Evolutionary conservation across 2,888 invertebrate species (phyloP).

Genomic region (Leptopterna dolabrata): DNA sequence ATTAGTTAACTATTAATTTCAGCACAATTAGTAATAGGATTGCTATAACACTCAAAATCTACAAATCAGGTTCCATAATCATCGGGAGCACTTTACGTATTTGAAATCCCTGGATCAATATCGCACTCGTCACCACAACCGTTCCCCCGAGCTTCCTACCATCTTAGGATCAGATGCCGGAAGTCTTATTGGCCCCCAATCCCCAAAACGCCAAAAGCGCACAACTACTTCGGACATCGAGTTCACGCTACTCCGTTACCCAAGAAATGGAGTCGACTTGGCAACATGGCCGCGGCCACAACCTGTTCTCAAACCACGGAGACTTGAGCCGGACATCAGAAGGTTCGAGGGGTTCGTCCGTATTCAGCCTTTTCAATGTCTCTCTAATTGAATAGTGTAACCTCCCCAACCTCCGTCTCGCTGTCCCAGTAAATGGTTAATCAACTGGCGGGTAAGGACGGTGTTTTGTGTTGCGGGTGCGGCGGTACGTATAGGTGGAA

Average conservation of each 20-base stretch:
- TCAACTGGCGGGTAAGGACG: not conserved
- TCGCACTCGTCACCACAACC: no score
- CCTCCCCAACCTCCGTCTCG: not conserved
- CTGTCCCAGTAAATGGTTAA: not conserved
- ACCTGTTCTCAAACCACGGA: constrained; percentile 9
- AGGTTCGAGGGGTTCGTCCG: not conserved
- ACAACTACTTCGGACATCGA: not conserved
- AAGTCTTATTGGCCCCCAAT: not conserved
- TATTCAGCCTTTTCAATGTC: not conserved
- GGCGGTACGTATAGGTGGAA: not conserved
- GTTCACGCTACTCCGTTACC: constrained; percentile 27
- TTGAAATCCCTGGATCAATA: no score
- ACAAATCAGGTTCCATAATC: no score
- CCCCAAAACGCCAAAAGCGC: not conserved
- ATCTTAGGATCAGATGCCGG: not conserved
- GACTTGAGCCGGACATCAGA: constrained; percentile 11
- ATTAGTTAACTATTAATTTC: no score
- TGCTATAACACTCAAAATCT: no score
- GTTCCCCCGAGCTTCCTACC: no score
- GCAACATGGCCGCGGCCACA: constrained; percentile 28
- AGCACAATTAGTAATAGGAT: no score
- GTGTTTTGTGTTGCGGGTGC: not conserved
- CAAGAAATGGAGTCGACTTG: constrained; percentile 12
- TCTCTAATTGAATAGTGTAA: constrained; percentile 12
- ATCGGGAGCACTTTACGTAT: no score